These are phyloP conservation scores for Mesembrinibis cayennensis DNA, from an alignment of 2,113 vertebrate species.

Conservation along the genomic window DNA sequence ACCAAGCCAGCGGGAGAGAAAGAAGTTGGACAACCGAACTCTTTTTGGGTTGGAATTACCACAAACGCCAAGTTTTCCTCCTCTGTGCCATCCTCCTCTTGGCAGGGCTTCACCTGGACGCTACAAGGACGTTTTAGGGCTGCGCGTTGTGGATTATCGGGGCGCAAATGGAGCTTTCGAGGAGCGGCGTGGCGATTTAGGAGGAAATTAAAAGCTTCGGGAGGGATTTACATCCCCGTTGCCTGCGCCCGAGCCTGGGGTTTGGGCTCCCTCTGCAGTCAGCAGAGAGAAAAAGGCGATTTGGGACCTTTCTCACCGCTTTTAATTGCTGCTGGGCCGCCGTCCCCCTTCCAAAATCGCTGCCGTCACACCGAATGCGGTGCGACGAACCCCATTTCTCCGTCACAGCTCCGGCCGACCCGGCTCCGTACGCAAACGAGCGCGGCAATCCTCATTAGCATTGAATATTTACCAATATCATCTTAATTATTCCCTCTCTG, in stretches of 20 bases:
- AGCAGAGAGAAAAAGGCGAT: neutral
- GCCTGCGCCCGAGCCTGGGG: neutral
- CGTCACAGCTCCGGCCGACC: rapidly evolving
- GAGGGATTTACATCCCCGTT: neutral
- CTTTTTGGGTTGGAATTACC: neutral
- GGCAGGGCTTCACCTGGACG: neutral
- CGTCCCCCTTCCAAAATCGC: rapidly evolving
- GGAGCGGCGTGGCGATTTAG: neutral
- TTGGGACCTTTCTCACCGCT: neutral
- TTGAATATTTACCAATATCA: neutral
- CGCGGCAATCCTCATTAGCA: rapidly evolving
- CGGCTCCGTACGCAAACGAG: neutral
- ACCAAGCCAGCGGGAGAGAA: neutral
- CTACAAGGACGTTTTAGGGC: neutral
- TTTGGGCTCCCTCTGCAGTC: neutral
- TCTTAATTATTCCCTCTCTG: too few relatives aligned
- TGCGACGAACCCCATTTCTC: neutral
- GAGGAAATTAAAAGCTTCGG: neutral
- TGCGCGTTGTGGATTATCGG: rapidly evolving
- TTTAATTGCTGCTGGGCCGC: neutral
- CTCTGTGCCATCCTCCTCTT: too few relatives aligned
- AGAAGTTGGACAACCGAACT: neutral
- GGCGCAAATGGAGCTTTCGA: rapidly evolving
- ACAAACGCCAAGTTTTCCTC: neutral
- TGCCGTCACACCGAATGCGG: neutral